Conservation (phyloP, 2,888 invertebrate genomes). For the Philereme vetulata region DNA sequence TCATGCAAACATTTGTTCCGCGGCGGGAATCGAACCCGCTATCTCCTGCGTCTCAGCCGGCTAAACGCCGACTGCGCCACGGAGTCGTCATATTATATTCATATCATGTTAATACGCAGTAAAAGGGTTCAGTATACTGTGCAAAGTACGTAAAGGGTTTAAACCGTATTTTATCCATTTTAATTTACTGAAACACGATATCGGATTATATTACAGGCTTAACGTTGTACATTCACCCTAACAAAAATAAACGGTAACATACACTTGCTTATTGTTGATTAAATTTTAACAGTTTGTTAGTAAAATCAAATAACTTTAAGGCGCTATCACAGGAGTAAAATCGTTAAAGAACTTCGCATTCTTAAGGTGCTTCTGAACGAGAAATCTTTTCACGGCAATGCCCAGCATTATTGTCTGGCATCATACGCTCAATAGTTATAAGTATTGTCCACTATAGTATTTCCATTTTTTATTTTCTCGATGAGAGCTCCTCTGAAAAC, state of each 20-base stretch:
- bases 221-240: slow-evolving; percentile 38
- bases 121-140: neutral
- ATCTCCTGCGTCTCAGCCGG: too few species aligned
- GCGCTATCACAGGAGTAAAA: slow-evolving; percentile 73
- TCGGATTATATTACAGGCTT: slow-evolving; percentile 12
- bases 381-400: too few species aligned
- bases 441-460: too few species aligned
- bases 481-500: too few species aligned
- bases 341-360: slow-evolving; percentile 51
- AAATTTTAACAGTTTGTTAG: slow-evolving; percentile 40
- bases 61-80: too few species aligned
- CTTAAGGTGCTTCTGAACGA: slow-evolving; percentile 11
- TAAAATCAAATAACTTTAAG: slow-evolving; percentile 48
- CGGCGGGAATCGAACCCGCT: too few species aligned
- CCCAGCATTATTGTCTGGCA: too few species aligned
- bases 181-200: slow-evolving; percentile 18
- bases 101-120: neutral
- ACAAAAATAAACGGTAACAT: slow-evolving; percentile 45
- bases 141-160: slow-evolving; percentile 10
- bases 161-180: slow-evolving; percentile 16
- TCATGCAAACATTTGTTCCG: too few species aligned
- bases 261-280: slow-evolving; percentile 32
- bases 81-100: too few species aligned
- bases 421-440: too few species aligned
- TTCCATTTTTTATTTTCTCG: too few species aligned